Evolutionary conservation across 2,888 invertebrate species (phyloP).

Genomic region (Tuta absoluta): DNA sequence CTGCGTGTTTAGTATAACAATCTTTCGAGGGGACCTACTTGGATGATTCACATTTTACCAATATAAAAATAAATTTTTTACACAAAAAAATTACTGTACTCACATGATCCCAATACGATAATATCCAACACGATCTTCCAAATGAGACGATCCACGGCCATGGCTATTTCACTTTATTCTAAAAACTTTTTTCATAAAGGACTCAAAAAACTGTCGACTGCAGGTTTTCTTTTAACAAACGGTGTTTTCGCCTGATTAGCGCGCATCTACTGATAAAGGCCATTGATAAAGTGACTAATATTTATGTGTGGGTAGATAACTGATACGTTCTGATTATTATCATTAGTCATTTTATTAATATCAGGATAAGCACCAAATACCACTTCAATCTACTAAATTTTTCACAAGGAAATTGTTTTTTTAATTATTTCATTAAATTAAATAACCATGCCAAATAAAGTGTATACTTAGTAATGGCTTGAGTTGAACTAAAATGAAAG

Average conservation of each 20-base stretch:
- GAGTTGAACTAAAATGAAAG: slow-evolving; percentile 3
- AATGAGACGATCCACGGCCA: slow-evolving; percentile 59
- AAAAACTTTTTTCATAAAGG: background rate
- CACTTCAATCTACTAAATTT: background rate
- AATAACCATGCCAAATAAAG: background rate
- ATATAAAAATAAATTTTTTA: background rate
- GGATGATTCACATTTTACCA: background rate
- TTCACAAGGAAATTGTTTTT: background rate
- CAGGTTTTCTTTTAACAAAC: slow-evolving; percentile 1
- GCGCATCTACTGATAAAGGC: slow-evolving; percentile 40
- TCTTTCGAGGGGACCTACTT: background rate
- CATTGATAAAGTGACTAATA: slow-evolving; percentile 42
- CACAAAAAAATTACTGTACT: slow-evolving; percentile 42
- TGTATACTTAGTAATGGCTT: background rate
- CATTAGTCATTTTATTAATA: slow-evolving; percentile 14
- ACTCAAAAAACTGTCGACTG: slow-evolving; percentile 26
- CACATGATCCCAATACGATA: slow-evolving; percentile 57
- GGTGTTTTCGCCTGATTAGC: slow-evolving; percentile 32
- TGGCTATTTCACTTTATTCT: slow-evolving; percentile 36
- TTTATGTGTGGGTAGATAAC: slow-evolving; percentile 27
- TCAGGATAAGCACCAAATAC: background rate
- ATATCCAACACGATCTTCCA: slow-evolving; percentile 67
- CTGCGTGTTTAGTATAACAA: background rate
- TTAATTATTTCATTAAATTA: background rate
- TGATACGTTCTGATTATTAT: background rate